Conservation (phyloP, 1,140 invertebrate species). For the Eufriesea mexicana region DNA sequence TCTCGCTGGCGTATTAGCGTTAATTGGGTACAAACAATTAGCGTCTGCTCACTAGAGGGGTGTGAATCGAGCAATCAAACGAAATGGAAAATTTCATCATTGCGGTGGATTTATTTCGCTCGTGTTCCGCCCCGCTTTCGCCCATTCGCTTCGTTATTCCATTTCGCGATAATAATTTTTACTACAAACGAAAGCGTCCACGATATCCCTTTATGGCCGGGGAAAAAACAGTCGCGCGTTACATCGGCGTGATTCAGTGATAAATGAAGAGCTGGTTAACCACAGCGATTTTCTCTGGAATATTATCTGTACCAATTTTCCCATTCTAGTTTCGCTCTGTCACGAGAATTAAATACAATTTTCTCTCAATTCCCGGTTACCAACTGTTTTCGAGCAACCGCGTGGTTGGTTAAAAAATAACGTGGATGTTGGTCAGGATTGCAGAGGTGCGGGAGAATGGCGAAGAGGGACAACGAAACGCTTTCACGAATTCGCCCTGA, state of each 20-base stretch:
- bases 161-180: neutral
- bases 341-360: neutral
- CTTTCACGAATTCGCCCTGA: neutral
- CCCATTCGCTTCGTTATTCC: too few relatives aligned
- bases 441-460: neutral
- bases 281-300: neutral
- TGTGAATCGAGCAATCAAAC: constrained; percentile 17
- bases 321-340: neutral
- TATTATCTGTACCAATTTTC: neutral
- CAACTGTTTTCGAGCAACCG: neutral
- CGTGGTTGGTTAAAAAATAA: neutral
- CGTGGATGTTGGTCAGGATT: neutral
- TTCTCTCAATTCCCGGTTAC: neutral
- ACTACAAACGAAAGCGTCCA: neutral
- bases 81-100: neutral
- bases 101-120: neutral
- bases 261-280: neutral
- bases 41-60: neutral
- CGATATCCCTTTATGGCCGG: too few relatives aligned
- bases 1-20: neutral
- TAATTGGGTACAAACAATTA: constrained; percentile 21
- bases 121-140: too few relatives aligned
- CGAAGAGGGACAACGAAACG: neutral
- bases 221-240: too few relatives aligned
- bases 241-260: too few relatives aligned